Conservation (phyloP, 2,797 vertebrate species). For the Sciaenops ocellatus region DNA sequence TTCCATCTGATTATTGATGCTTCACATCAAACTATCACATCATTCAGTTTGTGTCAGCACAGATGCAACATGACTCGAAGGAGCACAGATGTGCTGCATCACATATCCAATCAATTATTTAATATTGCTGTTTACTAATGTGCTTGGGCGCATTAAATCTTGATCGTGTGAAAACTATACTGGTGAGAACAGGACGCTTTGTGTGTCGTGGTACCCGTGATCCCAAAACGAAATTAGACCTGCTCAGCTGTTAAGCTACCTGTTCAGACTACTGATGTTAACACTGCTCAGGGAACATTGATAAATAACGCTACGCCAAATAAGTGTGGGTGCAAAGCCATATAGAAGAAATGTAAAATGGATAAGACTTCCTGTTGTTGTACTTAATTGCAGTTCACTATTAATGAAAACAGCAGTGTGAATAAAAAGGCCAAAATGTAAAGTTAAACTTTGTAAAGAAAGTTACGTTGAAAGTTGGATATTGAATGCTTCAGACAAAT, state of each 20-base stretch:
- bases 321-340: not conserved
- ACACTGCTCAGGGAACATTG: not conserved
- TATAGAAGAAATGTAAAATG: not conserved
- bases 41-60: constrained; percentile 43
- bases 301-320: not conserved
- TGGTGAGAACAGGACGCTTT: constrained; percentile 12
- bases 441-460: not conserved
- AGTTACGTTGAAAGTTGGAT: too few species aligned
- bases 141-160: constrained; percentile 43
- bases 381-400: too few species aligned
- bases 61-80: constrained; percentile 61
- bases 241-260: constrained; percentile 7
- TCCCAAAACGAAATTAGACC: constrained; percentile 19
- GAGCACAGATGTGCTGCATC: constrained; percentile 56
- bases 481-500: not conserved
- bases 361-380: not conserved
- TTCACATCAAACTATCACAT: constrained; percentile 37
- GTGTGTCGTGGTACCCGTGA: constrained; percentile 8
- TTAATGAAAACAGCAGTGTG: too few species aligned
- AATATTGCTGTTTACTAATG: constrained; percentile 32
- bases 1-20: constrained; percentile 59
- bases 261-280: not conserved
- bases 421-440: not conserved
- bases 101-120: constrained; percentile 57
- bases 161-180: constrained; percentile 22